Conservation (phyloP, 2,888 invertebrate genomes). For the Caenorhabditis imperialis region DNA sequence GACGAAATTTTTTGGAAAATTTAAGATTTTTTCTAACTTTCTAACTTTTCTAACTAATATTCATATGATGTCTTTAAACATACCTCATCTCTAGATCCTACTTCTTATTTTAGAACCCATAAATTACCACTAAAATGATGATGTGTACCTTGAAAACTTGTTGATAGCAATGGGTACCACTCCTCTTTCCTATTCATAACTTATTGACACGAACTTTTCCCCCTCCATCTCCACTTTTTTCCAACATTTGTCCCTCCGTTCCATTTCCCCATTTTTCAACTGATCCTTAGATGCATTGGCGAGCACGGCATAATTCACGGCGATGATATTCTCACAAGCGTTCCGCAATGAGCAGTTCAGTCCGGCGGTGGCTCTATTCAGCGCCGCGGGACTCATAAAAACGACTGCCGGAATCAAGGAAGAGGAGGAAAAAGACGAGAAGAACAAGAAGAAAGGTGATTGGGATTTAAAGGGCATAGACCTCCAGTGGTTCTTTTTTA, state of each 20-base stretch:
- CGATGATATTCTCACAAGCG: slow-evolving; percentile 76
- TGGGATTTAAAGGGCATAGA: slow-evolving; percentile 36
- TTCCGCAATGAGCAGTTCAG: slow-evolving; percentile 75
- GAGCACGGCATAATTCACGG: slow-evolving; percentile 4
- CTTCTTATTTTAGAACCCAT: too few relatives aligned
- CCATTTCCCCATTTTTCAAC: not conserved
- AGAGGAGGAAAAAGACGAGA: slow-evolving; percentile 40
- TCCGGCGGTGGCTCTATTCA: slow-evolving; percentile 76
- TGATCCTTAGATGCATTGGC: slow-evolving; percentile 19
- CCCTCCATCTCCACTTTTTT: not conserved
- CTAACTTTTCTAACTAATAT: too few relatives aligned
- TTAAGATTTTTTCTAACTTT: too few relatives aligned
- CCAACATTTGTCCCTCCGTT: slow-evolving; percentile 16
- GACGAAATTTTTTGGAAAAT: too few relatives aligned
- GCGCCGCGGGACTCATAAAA: slow-evolving; percentile 73
- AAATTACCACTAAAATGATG: too few relatives aligned
- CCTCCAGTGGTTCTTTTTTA: slow-evolving; percentile 12
- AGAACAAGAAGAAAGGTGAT: slow-evolving; percentile 49
- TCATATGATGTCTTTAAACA: too few relatives aligned
- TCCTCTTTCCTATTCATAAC: slow-evolving; percentile 20
- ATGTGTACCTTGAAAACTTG: too few relatives aligned
- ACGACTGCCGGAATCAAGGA: slow-evolving; percentile 73
- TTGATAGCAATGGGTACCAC: not conserved
- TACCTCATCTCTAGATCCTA: too few relatives aligned
- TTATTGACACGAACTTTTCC: slow-evolving; percentile 17